Base-by-base conservation (phyloP, 2,797 vertebrate genomes). In the Micrastur ruficollis region DNA sequence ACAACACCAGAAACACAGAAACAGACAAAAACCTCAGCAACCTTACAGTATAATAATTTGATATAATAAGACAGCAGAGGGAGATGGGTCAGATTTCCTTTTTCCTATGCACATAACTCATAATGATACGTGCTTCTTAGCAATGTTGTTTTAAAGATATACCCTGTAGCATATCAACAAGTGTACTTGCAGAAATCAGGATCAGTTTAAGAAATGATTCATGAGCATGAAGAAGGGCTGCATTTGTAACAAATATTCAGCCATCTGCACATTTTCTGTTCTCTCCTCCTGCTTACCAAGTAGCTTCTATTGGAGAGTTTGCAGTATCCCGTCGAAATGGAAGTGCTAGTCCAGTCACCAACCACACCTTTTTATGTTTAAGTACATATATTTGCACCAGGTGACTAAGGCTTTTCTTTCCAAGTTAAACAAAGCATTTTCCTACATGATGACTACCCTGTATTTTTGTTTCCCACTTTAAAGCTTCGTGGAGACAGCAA, bases 121-220 rank as follows among this genome's bases (percentile, higher is more conserved):
- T 72, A 40, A 59, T 58, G 61, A 70, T 93, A 70, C 72, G 96
- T 95, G 26, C 75, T 95, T 78, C 79, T 83, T 90, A 78, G 58
- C 75, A 52, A 1, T 70, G 65, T 26, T 96, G 32, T 75, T 83
- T 66, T 73, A 72, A 72, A 84, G 89, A 73, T 90, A 68, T 3
- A 83, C 14, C 68, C 92, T 70, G 47, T 62, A 90, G 67, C 75
- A 47, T 72, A 62, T 87, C 63, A 93, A 81, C 62, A 91, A 95
- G 80, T 81, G 50, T 63, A 52, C 84, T 86, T 81, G 58, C 74
- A 86, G 81, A 83, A 83, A 81, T 88, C 65, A n/a, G 50, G 16
- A 91, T 56, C 91, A 73, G 81, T 91, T 91, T 94, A 85, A 81
- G 90, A 63, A 94, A 90, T 81, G 49, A 96, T 94, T 96, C 81